Conservation (phyloP, 2,797 vertebrate genomes). For the Urophycis tenuis region DNA sequence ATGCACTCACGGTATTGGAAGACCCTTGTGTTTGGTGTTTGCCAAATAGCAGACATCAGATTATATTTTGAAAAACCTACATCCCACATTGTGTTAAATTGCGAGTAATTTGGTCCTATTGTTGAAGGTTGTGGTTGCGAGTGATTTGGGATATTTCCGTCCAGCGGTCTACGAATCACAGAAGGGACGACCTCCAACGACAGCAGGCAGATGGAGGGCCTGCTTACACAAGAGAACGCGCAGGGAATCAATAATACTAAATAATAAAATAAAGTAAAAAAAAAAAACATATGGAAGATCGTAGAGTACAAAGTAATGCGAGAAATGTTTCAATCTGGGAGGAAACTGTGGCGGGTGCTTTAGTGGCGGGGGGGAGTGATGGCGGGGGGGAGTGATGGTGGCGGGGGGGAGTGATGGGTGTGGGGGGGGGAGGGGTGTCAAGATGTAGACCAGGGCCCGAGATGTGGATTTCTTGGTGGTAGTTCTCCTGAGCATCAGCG, state of each 20-base stretch:
- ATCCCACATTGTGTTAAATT: not conserved
- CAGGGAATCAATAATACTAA: not conserved
- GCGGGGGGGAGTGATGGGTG: not conserved
- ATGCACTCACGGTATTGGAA: no score
- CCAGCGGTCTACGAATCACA: not conserved
- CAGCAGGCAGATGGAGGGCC: not conserved
- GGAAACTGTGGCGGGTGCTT: not conserved
- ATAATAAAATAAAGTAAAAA: not conserved
- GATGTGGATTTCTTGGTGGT: not conserved
- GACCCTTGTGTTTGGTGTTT: not conserved
- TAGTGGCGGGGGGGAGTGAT: not conserved
- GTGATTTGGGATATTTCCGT: not conserved
- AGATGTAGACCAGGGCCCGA: not conserved
- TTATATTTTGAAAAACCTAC: not conserved
- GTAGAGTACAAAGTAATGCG: not conserved
- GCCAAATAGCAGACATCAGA: not conserved
- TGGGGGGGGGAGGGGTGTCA: no score
- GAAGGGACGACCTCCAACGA: no score
- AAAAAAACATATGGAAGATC: not conserved
- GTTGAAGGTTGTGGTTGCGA: no score
- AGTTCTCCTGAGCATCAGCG: constrained; percentile 18
- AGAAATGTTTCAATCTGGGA: not conserved
- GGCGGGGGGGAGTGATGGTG: not conserved
- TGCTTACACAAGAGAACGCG: not conserved
- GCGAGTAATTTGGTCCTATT: not conserved